These are phyloP conservation scores for Brachystomella parvula DNA, from an alignment of 1,140 invertebrate species.

Conservation along the genomic window DNA sequence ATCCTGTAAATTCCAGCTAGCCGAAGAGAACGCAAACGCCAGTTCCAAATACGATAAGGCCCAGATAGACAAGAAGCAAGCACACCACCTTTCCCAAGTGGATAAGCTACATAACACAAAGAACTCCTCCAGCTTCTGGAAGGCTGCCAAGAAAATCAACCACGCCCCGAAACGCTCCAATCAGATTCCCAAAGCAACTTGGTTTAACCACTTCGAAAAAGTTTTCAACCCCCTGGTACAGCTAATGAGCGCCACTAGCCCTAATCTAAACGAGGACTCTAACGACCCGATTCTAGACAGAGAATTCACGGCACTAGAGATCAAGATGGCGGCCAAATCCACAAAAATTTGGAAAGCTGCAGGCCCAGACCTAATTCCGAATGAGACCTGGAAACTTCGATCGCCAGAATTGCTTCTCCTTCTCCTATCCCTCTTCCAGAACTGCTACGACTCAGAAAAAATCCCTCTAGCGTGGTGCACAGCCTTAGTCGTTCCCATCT, in stretches of 20 bases:
- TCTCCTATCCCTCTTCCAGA: slow-evolving; percentile 4
- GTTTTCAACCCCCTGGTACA: not conserved
- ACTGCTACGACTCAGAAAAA: not conserved
- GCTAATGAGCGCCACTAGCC: not conserved
- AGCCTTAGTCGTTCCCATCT: slow-evolving; percentile 13
- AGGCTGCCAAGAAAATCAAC: not conserved
- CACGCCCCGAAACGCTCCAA: not conserved
- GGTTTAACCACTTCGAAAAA: not conserved
- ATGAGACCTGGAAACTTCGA: slow-evolving; percentile 24
- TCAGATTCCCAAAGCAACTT: not conserved
- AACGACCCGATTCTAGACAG: not conserved
- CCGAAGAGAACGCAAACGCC: no score
- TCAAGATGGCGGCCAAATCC: slow-evolving; percentile 8
- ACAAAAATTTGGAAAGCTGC: slow-evolving; percentile 12
- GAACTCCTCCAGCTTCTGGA: not conserved
- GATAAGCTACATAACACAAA: not conserved
- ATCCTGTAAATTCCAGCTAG: not conserved
- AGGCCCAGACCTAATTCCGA: slow-evolving; percentile 19
- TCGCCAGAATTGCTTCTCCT: not conserved
- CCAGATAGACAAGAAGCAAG: not conserved
- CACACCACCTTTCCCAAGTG: not conserved
- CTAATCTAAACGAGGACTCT: not conserved
- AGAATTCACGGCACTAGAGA: not conserved
- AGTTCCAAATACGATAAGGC: not conserved
- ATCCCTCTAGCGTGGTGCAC: slow-evolving; percentile 11